These are phyloP conservation scores for Philopedon plagiatum DNA, from an alignment of 2,888 invertebrate species.

Conservation along the genomic window DNA sequence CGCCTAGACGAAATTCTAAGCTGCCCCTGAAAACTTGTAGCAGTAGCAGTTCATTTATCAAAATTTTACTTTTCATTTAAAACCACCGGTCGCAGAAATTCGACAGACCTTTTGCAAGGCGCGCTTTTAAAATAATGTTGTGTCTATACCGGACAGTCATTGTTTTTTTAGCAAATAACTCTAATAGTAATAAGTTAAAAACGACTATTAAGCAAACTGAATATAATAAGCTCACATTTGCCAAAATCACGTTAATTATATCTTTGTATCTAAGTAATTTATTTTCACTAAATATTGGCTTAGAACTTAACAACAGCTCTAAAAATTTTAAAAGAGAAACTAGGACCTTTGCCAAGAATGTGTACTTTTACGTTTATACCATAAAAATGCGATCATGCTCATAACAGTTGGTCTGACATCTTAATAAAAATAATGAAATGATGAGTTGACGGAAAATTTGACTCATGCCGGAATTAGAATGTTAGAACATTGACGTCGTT, in stretches of 20 bases:
- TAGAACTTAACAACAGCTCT: not conserved
- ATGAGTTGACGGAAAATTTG: not conserved
- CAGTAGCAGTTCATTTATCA: too few species aligned
- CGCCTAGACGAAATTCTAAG: too few species aligned
- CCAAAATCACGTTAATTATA: slow-evolving; percentile 1
- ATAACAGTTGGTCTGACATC: not conserved
- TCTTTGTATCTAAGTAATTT: not conserved
- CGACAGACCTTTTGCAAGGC: too few species aligned
- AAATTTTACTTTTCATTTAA: too few species aligned
- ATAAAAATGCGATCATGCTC: not conserved
- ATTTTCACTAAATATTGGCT: not conserved
- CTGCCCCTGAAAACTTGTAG: too few species aligned
- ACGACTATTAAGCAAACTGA: not conserved
- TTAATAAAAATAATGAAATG: not conserved
- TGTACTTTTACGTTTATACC: not conserved
- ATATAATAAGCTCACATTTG: not conserved
- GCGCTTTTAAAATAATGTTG: too few species aligned
- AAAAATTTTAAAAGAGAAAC: not conserved
- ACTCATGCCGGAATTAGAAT: slow-evolving; percentile 1
- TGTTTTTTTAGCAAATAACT: too few species aligned
- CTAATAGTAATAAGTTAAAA: too few species aligned
- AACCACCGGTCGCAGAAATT: too few species aligned
- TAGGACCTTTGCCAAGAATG: not conserved
- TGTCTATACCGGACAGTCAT: too few species aligned
- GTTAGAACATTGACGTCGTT: too few species aligned